Evolutionary conservation across 2,113 vertebrate genomes (phyloP).

Genomic region (Gasterosteus nipponicus): DNA sequence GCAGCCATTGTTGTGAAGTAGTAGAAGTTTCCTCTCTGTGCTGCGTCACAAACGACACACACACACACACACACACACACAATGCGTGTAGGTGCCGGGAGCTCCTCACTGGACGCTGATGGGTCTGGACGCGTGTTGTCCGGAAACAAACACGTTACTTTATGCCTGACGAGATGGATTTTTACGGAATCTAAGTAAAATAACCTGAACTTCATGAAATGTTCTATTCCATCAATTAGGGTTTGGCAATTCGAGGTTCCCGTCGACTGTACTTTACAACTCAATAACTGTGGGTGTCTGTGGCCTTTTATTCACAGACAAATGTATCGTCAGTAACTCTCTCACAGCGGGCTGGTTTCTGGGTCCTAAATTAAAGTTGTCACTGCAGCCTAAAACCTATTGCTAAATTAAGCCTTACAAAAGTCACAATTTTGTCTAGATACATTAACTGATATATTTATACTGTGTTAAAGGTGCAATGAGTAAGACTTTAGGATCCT

Average conservation of each 20-base stretch:
- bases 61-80: neutral
- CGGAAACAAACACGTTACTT: neutral
- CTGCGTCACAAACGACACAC: neutral
- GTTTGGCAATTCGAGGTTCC: neutral
- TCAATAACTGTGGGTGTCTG: neutral
- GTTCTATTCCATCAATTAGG: neutral
- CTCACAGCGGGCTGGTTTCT: neutral
- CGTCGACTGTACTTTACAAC: neutral
- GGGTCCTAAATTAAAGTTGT: neutral
- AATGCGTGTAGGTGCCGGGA: neutral
- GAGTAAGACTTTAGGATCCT: constrained; percentile 35
- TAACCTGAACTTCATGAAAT: neutral
- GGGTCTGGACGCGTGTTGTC: neutral
- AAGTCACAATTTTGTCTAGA: constrained; percentile 14
- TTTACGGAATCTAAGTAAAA: neutral
- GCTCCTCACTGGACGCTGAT: neutral
- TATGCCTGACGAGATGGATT: neutral
- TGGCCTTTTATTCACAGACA: neutral
- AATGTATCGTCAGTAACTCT: neutral
- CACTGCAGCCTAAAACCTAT: neutral
- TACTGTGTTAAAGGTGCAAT: constrained; percentile 24
- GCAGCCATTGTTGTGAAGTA: neutral
- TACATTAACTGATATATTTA: constrained; percentile 17
- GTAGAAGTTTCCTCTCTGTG: neutral
- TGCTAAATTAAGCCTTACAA: neutral